Base-by-base conservation (phyloP, 2,888 invertebrate genomes). In the Boloria selene region DNA sequence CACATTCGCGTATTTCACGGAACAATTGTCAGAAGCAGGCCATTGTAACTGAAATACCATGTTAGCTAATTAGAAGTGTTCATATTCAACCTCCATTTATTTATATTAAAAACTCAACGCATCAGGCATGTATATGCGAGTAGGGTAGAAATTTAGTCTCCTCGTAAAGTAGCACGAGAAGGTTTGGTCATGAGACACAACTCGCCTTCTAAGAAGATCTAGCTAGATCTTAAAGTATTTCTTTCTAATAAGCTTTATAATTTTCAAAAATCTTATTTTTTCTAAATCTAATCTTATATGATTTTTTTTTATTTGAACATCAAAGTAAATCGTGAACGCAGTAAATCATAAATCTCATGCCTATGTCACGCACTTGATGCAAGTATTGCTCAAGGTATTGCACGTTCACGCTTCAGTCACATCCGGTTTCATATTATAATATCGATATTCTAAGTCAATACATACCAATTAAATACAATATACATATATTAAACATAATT, bases 41-140 rank as follows among this genome's bases (percentile, higher is more conserved):
- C 50, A 63, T 65, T 70, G 64, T 68, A 62, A 62, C 50, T 18
- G 59, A 53, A 67, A 65, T 59, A 59, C 59, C 53, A 50, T 68
- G 51, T 61, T 62, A 60, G 62, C 70, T 70, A 68, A 68, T 70
- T 70, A 70, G 62, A 47, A 51, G 44, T 44, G 62, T 52, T 60
- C 62, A 49, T 61, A 67, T 61, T 60, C 55, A 55, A 56, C 22
- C 22, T 56, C 13, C 44, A n/a, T 56, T 56, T 18, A 55, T 44
- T 44, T 55, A 17, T 44, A 17, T 54, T 38, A 1, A 38, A 38
- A 38, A 38, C 31, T 38, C 38, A 54, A 13, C n/a, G 44, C 22
- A 44, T 18, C n/a, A 22, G n/a, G 13, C 4, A 1, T 22, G 22
- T 44, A 22, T 44, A n/a, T 44, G 2, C 4, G n/a, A n/a, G n/a